Conservation (phyloP, 2,113 vertebrate genomes). For the Danionella cerebrum region DNA sequence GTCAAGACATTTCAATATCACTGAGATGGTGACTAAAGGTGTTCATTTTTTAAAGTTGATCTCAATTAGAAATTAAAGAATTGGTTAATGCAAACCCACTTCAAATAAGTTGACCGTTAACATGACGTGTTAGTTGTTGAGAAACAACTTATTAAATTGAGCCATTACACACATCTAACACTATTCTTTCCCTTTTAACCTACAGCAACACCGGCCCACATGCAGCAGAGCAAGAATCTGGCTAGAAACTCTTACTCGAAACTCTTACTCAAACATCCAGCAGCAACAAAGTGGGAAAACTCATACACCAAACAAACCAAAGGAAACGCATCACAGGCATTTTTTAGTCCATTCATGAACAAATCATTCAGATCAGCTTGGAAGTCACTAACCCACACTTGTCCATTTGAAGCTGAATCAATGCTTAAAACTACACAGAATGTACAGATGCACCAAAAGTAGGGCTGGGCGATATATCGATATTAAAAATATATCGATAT, state of each 20-base stretch:
- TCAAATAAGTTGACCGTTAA: slow-evolving; percentile 22
- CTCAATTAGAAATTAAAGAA: slow-evolving; percentile 3
- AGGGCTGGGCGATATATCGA: too few species aligned
- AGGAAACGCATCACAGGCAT: too few species aligned
- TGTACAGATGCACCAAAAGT: too few species aligned
- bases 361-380: too few species aligned
- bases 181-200: not conserved
- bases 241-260: too few species aligned
- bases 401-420: too few species aligned
- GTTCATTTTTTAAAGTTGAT: not conserved
- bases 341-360: too few species aligned
- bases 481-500: too few species aligned
- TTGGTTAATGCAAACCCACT: slow-evolving; percentile 22
- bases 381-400: too few species aligned
- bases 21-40: not conserved
- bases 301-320: not conserved
- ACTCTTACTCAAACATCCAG: not conserved
- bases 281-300: not conserved
- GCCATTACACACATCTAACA: not conserved
- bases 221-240: not conserved
- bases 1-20: not conserved
- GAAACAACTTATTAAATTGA: not conserved
- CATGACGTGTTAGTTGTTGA: not conserved
- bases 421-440: too few species aligned
- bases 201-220: too few species aligned